Conservation (phyloP, 2,113 vertebrate genomes). For the Apteryx mantelli region DNA sequence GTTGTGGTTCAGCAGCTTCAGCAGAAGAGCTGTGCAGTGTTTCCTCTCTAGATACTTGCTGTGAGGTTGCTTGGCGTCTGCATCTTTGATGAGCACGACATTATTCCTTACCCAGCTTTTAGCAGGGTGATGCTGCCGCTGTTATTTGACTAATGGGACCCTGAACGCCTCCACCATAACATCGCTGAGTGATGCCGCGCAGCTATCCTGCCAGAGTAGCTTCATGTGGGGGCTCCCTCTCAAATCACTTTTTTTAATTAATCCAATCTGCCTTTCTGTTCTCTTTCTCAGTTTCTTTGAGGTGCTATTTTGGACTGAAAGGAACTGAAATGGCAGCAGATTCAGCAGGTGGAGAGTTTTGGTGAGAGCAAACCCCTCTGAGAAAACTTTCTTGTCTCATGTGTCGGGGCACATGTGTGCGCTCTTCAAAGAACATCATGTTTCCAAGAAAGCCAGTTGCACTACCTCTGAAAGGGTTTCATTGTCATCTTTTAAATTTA, state of each 20-base stretch:
- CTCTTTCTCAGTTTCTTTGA: not conserved
- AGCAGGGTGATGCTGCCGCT: not conserved
- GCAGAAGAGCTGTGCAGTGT: not conserved
- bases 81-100: fast-evolving
- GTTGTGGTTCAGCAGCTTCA: not conserved
- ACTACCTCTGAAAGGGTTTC: not conserved
- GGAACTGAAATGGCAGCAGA: not conserved
- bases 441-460: not conserved
- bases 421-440: not conserved
- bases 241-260: not conserved
- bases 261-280: not conserved
- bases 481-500: not conserved
- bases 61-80: not conserved
- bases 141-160: not conserved
- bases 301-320: not conserved
- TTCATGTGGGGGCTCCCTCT: not conserved
- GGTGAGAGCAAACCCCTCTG: not conserved
- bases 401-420: not conserved
- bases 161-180: not conserved
- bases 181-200: not conserved
- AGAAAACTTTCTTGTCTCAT: not conserved
- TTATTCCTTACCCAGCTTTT: not conserved
- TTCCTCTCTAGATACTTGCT: not conserved
- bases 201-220: not conserved
- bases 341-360: not conserved